Evolutionary conservation across 2,888 invertebrate species (phyloP).

Genomic region (Eupithecia pulchellata): DNA sequence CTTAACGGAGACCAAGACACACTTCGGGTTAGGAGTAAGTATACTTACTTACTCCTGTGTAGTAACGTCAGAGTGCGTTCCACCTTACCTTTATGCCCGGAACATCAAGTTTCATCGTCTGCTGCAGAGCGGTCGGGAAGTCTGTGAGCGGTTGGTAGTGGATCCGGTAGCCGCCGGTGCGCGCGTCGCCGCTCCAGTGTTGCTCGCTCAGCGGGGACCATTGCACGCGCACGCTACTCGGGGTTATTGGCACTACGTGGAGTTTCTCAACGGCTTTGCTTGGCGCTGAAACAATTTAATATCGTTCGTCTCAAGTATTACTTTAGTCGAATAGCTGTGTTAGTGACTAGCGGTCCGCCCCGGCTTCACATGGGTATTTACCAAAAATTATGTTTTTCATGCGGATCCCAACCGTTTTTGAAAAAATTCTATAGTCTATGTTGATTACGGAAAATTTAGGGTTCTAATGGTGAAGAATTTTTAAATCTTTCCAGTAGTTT

Average conservation of each 20-base stretch:
- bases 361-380: too few relatives aligned
- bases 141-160: constrained; percentile 95
- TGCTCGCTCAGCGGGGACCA: constrained; percentile 93
- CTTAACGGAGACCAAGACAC: too few relatives aligned
- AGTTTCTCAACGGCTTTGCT: constrained; percentile 92
- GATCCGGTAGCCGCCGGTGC: constrained; percentile 95
- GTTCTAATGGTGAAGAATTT: too few relatives aligned
- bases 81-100: constrained; percentile 89
- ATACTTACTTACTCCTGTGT: too few relatives aligned
- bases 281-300: constrained; percentile 86
- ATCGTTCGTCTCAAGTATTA: background rate
- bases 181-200: constrained; percentile 95
- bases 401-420: too few relatives aligned
- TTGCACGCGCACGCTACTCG: constrained; percentile 96
- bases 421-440: too few relatives aligned
- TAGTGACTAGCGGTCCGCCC: too few relatives aligned
- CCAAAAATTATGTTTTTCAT: too few relatives aligned
- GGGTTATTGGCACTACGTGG: constrained; percentile 96
- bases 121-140: constrained; percentile 93
- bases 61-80: background rate
- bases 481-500: too few relatives aligned
- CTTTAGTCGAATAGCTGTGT: background rate
- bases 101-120: constrained; percentile 93
- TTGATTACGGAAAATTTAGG: too few relatives aligned
- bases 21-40: too few relatives aligned